Evolutionary conservation across 2,888 invertebrate species (phyloP), one percentile per base, ranked within the genome.

Genomic region (Polymixis lichenea): DNA sequence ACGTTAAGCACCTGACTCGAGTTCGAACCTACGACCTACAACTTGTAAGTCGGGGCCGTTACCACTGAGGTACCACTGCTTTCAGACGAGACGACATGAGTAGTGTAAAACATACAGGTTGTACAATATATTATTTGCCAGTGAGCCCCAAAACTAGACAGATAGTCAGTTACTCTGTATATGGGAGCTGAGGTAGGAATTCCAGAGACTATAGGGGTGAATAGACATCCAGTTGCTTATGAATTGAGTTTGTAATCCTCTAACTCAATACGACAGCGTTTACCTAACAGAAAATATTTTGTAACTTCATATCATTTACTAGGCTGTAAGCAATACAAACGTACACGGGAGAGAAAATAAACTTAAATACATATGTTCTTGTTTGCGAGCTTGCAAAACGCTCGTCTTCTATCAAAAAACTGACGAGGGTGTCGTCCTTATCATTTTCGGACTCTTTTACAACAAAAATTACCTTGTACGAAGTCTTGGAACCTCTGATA

Each of bases 361-460:
- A 55, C 64, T 60, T 70, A 64, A 67, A 81, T 53, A 85, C 46
- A 72, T 72, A 79, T 78, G 56, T 17, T 69, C 61, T 53, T 55
- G 32, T 38, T 53, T 75, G 62, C 43, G 53, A 46, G 60, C 55
- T 53, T 28, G 72, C 58, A 69, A 84, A 81, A 66, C 72, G 38
- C 49, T 60, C 55, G 64, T 83, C 77, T 84, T 77, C 76, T 80
- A 78, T 83, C 82, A 78, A 78, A 79, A 78, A 66, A 68, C 77
- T 91, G 90, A 91, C 88, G 83, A 90, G 91, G 91, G 91, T 90
- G 72, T 73, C 75, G 84, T 86, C 87, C 81, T 78, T 89, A 88
- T 90, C 87, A 89, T 82, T 85, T 86, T 75, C 49, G 75, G 74
- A 84, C 83, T 86, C 84, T 87, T 89, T 88, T 82, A 82, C 78